phyloP scores from a whole-genome alignment of 1,140 invertebrate species.

The Pachyrhynchus sulphureomaculatus region DNA sequence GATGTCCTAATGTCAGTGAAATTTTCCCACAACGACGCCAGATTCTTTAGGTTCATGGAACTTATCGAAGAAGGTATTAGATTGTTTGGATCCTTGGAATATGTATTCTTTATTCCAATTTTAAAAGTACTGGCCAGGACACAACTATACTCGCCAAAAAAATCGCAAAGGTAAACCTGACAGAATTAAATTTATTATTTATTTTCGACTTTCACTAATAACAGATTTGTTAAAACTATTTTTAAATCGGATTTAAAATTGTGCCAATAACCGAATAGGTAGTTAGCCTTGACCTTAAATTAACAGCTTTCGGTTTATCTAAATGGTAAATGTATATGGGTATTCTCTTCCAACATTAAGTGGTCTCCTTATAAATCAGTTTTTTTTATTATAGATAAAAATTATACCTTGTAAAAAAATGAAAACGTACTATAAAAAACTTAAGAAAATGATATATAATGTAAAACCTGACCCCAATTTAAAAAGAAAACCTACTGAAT shows the following conservation, averaged over 20 bases:
- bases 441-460: no score
- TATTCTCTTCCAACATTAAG: background rate
- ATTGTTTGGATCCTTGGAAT: constrained; percentile 69
- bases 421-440: no score
- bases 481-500: background rate
- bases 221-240: background rate
- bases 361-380: background rate
- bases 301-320: constrained; percentile 7
- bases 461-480: no score
- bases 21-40: constrained; percentile 73
- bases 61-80: constrained; percentile 88
- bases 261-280: constrained; percentile 5
- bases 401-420: no score
- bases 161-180: constrained; percentile 60
- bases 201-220: background rate
- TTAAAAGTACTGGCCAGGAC: constrained; percentile 73
- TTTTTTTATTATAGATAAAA: no score
- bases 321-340: background rate
- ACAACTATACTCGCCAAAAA: constrained; percentile 70
- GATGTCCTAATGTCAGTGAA: constrained; percentile 85
- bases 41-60: constrained; percentile 76
- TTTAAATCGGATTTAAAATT: background rate
- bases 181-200: background rate
- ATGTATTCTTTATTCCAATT: constrained; percentile 68
- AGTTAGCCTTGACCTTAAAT: constrained; percentile 30